Percentiles rank a stretch among this genome's conserved stretches.
Evolutionary conservation across 2,113 vertebrate species (phyloP).

Genomic region (Tautogolabrus adspersus): DNA sequence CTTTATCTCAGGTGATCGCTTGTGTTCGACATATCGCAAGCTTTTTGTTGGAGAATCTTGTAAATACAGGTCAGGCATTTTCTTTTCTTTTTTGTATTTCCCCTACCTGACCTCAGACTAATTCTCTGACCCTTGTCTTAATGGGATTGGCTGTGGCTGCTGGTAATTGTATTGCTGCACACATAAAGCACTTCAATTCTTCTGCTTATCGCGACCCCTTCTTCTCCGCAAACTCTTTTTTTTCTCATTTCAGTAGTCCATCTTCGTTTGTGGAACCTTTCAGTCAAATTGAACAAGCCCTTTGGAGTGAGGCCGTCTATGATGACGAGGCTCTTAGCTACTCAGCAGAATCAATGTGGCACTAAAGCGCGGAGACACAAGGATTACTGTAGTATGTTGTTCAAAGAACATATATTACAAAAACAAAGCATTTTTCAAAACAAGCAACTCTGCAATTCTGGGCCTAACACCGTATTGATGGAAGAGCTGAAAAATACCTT

Average conservation of each 20-base stretch:
- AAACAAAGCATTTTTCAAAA: too few relatives aligned
- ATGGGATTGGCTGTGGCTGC: slow-evolving; percentile 80
- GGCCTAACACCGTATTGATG: too few relatives aligned
- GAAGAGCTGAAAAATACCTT: too few relatives aligned
- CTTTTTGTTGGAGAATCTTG: slow-evolving; percentile 82
- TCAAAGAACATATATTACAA: too few relatives aligned
- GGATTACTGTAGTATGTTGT: too few relatives aligned
- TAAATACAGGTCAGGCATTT: slow-evolving; percentile 77
- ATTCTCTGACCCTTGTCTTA: slow-evolving; percentile 80
- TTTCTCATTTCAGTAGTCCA: background rate
- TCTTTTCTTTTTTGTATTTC: slow-evolving; percentile 54
- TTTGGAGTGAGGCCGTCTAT: background rate
- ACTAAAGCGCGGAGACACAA: background rate
- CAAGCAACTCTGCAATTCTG: too few relatives aligned
- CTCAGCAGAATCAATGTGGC: background rate
- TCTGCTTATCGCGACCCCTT: slow-evolving; percentile 23
- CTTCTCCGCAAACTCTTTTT: background rate
- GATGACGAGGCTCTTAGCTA: background rate
- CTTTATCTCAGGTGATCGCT: slow-evolving; percentile 79
- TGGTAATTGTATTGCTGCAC: slow-evolving; percentile 80
- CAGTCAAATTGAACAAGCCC: slow-evolving; percentile 32
- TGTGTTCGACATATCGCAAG: slow-evolving; percentile 80
- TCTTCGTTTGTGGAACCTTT: slow-evolving; percentile 25
- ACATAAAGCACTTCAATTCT: slow-evolving; percentile 69
- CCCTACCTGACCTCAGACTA: slow-evolving; percentile 15